These are phyloP conservation scores for Archegozetes longisetosus DNA, from an alignment of 1,140 invertebrate species.

Conservation along the genomic window DNA sequence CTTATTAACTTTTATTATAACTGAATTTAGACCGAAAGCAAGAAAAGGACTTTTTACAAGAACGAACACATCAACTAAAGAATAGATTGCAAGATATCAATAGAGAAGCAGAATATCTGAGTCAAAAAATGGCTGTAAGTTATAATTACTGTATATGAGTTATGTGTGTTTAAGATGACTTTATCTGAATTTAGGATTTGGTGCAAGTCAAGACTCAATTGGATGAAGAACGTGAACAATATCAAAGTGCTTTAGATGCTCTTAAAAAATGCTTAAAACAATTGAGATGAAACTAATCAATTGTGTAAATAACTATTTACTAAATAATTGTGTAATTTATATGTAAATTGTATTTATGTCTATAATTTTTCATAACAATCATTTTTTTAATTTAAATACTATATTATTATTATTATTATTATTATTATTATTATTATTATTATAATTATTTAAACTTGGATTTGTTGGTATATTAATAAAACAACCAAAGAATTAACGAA, in stretches of 20 bases:
- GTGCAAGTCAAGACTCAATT: constrained; percentile 20
- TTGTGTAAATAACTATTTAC: too few species aligned
- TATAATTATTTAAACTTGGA: too few species aligned
- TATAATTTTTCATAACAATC: too few species aligned
- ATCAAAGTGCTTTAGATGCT: constrained; percentile 22
- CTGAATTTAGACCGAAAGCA: constrained; percentile 25
- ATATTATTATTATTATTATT: too few species aligned
- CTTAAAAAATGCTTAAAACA: not conserved
- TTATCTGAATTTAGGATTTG: constrained; percentile 23
- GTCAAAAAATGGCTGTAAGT: constrained; percentile 25
- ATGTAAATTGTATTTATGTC: too few species aligned
- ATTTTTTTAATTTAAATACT: too few species aligned
- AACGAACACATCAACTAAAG: constrained; percentile 23
- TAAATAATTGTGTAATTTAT: too few species aligned
- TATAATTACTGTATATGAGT: not conserved
- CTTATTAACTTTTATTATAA: constrained; percentile 1
- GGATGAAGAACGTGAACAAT: constrained; percentile 20
- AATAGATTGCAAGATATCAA: constrained; percentile 24
- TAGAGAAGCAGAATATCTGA: constrained; percentile 23
- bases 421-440: too few species aligned
- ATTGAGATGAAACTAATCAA: not conserved
- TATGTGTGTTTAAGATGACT: not conserved
- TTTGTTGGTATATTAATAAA: too few species aligned
- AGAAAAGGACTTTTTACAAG: constrained; percentile 24
- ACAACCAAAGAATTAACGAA: too few species aligned